Conservation (phyloP, 2,888 invertebrate genomes). For the Eupithecia tripunctaria region DNA sequence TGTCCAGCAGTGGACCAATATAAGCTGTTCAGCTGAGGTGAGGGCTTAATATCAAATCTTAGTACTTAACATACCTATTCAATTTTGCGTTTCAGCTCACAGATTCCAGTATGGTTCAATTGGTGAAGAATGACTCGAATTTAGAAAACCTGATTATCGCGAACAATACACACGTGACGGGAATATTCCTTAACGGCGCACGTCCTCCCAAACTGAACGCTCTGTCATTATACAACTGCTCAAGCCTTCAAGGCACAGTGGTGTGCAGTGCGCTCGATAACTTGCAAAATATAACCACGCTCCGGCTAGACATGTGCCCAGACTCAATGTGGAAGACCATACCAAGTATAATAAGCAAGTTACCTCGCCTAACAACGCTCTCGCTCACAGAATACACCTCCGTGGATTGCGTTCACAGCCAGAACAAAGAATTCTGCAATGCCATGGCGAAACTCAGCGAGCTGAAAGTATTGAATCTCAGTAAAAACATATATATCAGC, state of each 20-base stretch:
- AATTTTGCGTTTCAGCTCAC: constrained; percentile 62
- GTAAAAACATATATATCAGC: constrained; percentile 76
- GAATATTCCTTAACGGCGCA: constrained; percentile 69
- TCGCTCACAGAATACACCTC: constrained; percentile 73
- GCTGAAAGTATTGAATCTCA: constrained; percentile 74
- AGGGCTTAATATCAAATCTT: too few species aligned
- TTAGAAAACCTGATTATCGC: constrained; percentile 68
- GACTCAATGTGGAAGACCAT: constrained; percentile 72
- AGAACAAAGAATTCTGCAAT: constrained; percentile 66
- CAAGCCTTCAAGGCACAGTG: constrained; percentile 72
- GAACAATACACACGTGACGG: constrained; percentile 75
- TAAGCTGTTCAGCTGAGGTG: too few species aligned
- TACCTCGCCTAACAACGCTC: constrained; percentile 68
- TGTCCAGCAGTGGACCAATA: too few species aligned
- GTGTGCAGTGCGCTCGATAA: constrained; percentile 66
- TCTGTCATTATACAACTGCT: constrained; percentile 75
- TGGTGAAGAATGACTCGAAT: constrained; percentile 68
- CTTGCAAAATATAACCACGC: constrained; percentile 62
- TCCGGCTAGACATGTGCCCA: constrained; percentile 71
- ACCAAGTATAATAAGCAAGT: constrained; percentile 66
- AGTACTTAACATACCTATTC: background rate
- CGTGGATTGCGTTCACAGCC: constrained; percentile 51
- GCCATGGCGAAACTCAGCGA: constrained; percentile 70
- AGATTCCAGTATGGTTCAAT: constrained; percentile 71
- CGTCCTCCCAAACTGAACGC: constrained; percentile 61